These are phyloP conservation scores for Notospermus geniculatus DNA, from an alignment of 1,140 invertebrate species.

Conservation along the genomic window DNA sequence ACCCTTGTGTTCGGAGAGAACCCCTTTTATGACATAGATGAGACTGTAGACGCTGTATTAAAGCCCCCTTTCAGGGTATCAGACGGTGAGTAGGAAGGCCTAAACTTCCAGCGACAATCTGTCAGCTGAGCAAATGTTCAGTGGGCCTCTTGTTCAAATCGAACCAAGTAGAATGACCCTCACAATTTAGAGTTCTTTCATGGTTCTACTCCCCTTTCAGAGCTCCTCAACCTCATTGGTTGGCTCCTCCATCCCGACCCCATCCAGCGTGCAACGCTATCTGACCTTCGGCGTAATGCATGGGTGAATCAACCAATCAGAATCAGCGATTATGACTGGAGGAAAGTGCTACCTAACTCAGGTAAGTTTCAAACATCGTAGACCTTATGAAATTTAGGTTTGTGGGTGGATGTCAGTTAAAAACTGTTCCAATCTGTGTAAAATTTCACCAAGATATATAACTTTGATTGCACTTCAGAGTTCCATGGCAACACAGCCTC, in stretches of 20 bases:
- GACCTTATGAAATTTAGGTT: too few relatives aligned
- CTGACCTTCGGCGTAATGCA: constrained; percentile 51
- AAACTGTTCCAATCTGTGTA: too few relatives aligned
- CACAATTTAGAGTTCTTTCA: background rate
- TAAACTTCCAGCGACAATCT: too few relatives aligned
- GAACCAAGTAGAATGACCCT: too few relatives aligned
- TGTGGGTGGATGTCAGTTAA: too few relatives aligned
- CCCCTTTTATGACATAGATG: constrained; percentile 74
- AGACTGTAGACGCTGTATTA: constrained; percentile 67
- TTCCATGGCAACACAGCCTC: constrained; percentile 46
- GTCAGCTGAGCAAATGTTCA: background rate
- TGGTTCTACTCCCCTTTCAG: constrained; percentile 35
- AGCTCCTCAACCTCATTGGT: constrained; percentile 55
- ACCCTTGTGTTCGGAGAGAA: constrained; percentile 74
- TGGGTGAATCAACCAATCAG: constrained; percentile 60
- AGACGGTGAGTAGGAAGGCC: constrained; percentile 37
- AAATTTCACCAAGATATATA: too few relatives aligned
- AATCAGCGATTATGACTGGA: constrained; percentile 56
- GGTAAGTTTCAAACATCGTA: constrained; percentile 21
- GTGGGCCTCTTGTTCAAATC: background rate
- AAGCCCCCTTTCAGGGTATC: constrained; percentile 58
- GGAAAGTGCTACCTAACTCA: constrained; percentile 54
- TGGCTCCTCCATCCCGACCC: constrained; percentile 59
- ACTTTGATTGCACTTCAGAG: too few relatives aligned
- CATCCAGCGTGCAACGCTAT: constrained; percentile 52